Evolutionary conservation across 2,113 vertebrate genomes (phyloP).

Genomic region (Erpornis zantholeuca): DNA sequence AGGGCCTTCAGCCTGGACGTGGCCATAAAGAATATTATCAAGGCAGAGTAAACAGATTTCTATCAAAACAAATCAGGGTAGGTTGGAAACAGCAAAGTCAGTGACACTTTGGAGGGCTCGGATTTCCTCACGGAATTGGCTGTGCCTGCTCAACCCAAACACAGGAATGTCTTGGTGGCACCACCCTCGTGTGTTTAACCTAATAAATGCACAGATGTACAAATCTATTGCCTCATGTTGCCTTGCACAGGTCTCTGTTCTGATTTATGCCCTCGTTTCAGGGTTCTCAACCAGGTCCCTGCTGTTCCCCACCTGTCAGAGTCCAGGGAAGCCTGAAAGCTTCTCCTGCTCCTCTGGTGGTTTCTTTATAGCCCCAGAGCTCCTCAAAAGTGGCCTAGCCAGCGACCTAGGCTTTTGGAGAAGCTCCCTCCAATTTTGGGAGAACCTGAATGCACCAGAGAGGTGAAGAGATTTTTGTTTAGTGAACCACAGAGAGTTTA

Average conservation of each 20-base stretch:
- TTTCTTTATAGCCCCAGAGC: too few species aligned
- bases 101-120: not conserved
- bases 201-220: not conserved
- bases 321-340: too few species aligned
- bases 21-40: not conserved
- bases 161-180: not conserved
- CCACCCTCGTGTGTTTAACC: not conserved
- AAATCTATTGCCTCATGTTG: not conserved
- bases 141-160: not conserved
- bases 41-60: constrained; percentile 23
- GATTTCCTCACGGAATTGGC: not conserved
- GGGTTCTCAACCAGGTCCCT: not conserved
- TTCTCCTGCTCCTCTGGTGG: too few species aligned
- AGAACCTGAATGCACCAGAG: too few species aligned
- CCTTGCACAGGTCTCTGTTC: not conserved
- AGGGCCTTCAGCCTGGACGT: not conserved
- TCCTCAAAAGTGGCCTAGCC: too few species aligned
- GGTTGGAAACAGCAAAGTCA: not conserved
- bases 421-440: too few species aligned
- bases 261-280: not conserved
- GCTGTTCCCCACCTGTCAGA: too few species aligned
- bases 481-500: too few species aligned
- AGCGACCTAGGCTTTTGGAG: too few species aligned
- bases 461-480: too few species aligned
- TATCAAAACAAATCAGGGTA: constrained; percentile 21